A percentile compares a stretch with the other conserved stretches of the same genome.
These are phyloP conservation scores for Rhadinocentrus ornatus DNA, from an alignment of 2,797 vertebrate species.

Conservation along the genomic window DNA sequence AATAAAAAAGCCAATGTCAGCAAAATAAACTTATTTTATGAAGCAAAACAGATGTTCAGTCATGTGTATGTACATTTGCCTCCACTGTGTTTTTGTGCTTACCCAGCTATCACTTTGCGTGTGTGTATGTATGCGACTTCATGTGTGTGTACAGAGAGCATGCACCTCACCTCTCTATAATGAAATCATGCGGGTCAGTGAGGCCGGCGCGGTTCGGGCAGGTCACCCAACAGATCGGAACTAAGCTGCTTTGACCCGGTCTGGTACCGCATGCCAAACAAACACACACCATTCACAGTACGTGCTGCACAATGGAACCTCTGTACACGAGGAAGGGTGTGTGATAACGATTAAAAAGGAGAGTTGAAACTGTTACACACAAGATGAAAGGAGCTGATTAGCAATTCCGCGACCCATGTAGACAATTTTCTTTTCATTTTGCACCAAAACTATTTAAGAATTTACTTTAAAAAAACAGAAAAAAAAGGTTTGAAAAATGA, in stretches of 20 bases:
- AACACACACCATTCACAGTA: conserved; percentile 40
- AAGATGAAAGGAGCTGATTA: conserved; percentile 10
- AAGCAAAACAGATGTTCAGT: conserved; percentile 8
- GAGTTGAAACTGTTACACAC: conserved; percentile 4
- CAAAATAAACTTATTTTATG: not conserved
- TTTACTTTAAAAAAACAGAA: conserved; percentile 26
- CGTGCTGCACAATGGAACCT: conserved; percentile 65
- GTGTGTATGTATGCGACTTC: conserved; percentile 2
- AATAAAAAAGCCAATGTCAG: not conserved
- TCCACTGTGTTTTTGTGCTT: not conserved
- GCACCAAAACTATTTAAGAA: conserved; percentile 41
- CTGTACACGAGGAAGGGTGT: conserved; percentile 45
- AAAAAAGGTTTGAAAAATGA: conserved; percentile 45
- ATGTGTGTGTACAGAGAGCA: conserved; percentile 44
- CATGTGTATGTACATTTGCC: conserved; percentile 33
- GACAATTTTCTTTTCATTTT: conserved; percentile 42
- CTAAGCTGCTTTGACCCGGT: conserved; percentile 85
- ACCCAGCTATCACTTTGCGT: not conserved
- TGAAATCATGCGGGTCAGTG: conserved; percentile 84
- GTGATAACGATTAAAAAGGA: conserved; percentile 52
- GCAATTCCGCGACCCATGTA: conserved; percentile 23
- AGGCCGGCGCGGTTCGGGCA: conserved; percentile 73
- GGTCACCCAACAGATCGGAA: conserved; percentile 84
- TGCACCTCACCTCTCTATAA: conserved; percentile 80
- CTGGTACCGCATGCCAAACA: conserved; percentile 79